Base-by-base conservation (phyloP, 2,113 vertebrate species). In the Vireo altiloquus region DNA sequence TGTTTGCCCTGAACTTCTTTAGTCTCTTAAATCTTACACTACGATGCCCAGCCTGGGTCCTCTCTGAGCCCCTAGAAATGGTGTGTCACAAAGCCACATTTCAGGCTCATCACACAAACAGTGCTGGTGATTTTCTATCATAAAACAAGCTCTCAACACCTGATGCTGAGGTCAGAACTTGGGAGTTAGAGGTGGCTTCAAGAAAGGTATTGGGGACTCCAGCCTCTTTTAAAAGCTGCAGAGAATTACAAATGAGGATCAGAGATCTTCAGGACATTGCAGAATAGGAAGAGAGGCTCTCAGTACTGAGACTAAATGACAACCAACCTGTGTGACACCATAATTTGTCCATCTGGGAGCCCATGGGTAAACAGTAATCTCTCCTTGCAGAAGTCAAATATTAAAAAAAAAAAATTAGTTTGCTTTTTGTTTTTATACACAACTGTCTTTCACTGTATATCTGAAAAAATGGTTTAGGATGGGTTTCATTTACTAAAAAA, bases 61-160 rank as follows among this genome's bases (percentile, higher is more conserved):
- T 79, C 78, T 15, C 50, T 49, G n/a, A 94, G 15, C 8, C 15
- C n/a, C 20, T 56, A 19, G 17, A 81, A 81, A 70, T 27, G 10
- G 5, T 30, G 19, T 11, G 25, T 61, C 25, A 46, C 84, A 71
- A 74, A 18, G 30, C 7, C 50, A 18, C 4, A 6, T 30, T 75
- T 79, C 65, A 79, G 30, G 4, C 8, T 54, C 19, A 1, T 44
- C 0, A 0, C n/a, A 50, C 15, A 27, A 86, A 57, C 13, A 72
- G 9, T 1, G 3, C 0, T 28, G 17, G 9, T 76, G 60, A 47
- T 69, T 72, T 68, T 80, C 40, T 65, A 0, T 15, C 3, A 0
- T n/a, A 57, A 69, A 81, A 42, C 27, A 81, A 78, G 4, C 15
- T 69, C 14, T 23, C 69, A 37, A 84, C 23, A 39, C 8, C 15